Evolutionary conservation across 2,888 invertebrate genomes (phyloP), one percentile per base, ranked within the genome.

Genomic region (Drosophila neonasuta): DNA sequence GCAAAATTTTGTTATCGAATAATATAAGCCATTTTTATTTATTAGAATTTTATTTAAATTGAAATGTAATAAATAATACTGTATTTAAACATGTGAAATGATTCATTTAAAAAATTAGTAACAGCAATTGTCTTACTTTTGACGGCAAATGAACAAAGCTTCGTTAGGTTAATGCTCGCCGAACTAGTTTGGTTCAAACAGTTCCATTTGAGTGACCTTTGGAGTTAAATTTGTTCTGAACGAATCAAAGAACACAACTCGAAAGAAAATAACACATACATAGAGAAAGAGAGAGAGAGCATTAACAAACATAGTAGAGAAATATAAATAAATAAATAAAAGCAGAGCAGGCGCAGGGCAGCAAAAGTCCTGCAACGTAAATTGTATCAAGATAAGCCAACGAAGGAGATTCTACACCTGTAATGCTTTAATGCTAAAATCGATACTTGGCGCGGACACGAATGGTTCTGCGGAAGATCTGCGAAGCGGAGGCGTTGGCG

Each of bases 371-470:
- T 76, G 66, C 66, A 67, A 57, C 29, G 62, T 45, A 64, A 61
- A 62, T 51, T 24, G 17, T 20, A 56, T 70, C 77, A 85, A 85
- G 78, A 86, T 79, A 86, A 84, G 86, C 78, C 80, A 85, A 78
- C 86, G 81, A 66, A 80, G 74, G 73, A 82, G 86, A 79, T 86
- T 87, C 68, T 88, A 87, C 41, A 80, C 80, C 71, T 88, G 89
- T 88, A 88, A 90, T 90, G 90, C 88, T 84, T 90, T 90, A 86
- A 90, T 90, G 90, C 89, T 90, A 83, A 90, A 88, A 75, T 89
- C 89, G 63, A 87, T 90, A 65, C 86, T 88, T 60, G 88, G 88
- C 76, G 83, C 86, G 68, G 89, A 89, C 77, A 82, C 89, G 77
- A 85, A 86, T 75, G 89, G 85, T 80, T 81, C 85, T 59, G 81